Base-by-base conservation (phyloP, 2,113 vertebrate genomes). In the Silurus asotus region DNA sequence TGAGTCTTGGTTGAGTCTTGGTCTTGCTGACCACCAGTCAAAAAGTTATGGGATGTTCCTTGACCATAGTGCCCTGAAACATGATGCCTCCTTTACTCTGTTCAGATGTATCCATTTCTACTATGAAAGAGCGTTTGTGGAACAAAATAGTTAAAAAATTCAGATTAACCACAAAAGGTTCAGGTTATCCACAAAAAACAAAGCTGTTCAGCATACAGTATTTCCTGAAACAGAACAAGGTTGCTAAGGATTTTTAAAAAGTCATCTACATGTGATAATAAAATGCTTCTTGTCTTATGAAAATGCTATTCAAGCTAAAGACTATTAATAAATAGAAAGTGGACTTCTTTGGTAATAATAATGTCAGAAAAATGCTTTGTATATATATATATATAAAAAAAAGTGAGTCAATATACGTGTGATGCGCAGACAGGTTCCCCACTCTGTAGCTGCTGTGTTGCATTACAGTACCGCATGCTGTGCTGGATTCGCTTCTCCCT, bases 361-460 rank as follows among this genome's bases (percentile, higher is more conserved):
- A 48, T 72, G 69, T 15, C 28, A 72, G 45, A 20, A 19, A 19
- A 45, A 70, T 45, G 65, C 25, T 37, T 49, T 74, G 70, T 8
- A 74, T 70, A 48, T 19, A 70, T 48, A 15, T 8, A 74, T 70
- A 48, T 19, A 70, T 48, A 15, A 28, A 48, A 28, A 48, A 6
- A 11, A 74, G 49, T 49, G 4, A 74, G 45, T 49, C 20, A 49
- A 74, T 49, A 51, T n/a, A 14, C 25, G 49, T 64, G 49, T 25
- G 9, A 51, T 28, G 20, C 67, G 17, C 45, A 20, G 51, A 15
- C 78, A 88, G 90, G 65, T 87, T 86, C 51, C 61, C 85, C 58
- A 67, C 65, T 20, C 65, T 83, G 19, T 82, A 88, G 9, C 88
- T 82, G 37, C 37, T 64, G 62, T 80, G 59, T 14, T 89, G 85